Evolutionary conservation across 2,113 vertebrate species (phyloP).

Genomic region (Bubo bubo): DNA sequence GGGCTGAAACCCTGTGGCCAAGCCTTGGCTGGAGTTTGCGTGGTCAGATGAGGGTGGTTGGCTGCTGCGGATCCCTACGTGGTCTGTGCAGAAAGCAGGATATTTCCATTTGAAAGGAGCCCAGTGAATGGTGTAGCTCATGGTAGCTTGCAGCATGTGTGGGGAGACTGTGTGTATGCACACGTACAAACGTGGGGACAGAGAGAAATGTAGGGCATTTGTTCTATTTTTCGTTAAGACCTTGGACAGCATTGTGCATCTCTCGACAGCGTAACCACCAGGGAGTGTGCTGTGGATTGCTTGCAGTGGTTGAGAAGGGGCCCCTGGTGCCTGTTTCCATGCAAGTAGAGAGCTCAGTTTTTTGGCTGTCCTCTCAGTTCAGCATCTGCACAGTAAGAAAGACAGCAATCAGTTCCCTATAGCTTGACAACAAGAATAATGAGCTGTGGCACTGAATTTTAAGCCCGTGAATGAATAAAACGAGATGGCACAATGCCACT

Average conservation of each 20-base stretch:
- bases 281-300: not conserved
- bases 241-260: not conserved
- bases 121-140: not conserved
- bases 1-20: not conserved
- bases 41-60: not conserved
- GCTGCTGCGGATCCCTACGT: rapidly evolving
- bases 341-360: not conserved
- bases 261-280: not conserved
- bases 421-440: not conserved
- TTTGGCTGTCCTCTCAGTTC: not conserved
- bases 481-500: not conserved
- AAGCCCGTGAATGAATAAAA: not conserved
- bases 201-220: not conserved
- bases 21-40: not conserved
- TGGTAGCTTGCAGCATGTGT: not conserved
- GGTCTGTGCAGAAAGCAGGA: not conserved
- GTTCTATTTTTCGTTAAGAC: not conserved
- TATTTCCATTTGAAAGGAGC: not conserved
- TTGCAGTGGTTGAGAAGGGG: not conserved
- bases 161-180: not conserved
- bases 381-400: not conserved
- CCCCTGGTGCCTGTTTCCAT: not conserved
- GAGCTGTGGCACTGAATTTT: not conserved
- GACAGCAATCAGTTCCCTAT: not conserved
- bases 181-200: not conserved